These are phyloP conservation scores for Apis cerana DNA, from an alignment of 1,140 invertebrate species.

Conservation along the genomic window DNA sequence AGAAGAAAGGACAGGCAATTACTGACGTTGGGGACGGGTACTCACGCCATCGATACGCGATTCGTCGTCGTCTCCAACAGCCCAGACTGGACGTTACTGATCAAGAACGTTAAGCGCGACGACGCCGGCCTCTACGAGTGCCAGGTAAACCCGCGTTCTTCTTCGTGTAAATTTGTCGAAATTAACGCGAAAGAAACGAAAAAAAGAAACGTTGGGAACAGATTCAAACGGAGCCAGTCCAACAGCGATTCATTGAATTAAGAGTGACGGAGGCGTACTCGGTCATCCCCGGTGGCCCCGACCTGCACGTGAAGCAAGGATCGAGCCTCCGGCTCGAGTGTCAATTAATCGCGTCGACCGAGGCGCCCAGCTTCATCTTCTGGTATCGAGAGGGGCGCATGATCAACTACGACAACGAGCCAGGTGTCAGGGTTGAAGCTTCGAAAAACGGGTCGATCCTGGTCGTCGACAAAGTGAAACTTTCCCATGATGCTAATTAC, in stretches of 20 bases:
- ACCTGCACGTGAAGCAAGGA: slow-evolving; percentile 88
- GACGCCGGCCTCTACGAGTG: slow-evolving; percentile 91
- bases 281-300: slow-evolving; percentile 87
- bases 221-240: slow-evolving; percentile 70
- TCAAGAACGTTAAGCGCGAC: slow-evolving; percentile 86
- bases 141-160: slow-evolving; percentile 83
- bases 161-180: no score
- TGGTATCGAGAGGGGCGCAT: slow-evolving; percentile 89
- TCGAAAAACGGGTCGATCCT: slow-evolving; percentile 82
- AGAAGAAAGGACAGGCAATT: slow-evolving; percentile 87
- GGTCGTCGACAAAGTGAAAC: slow-evolving; percentile 82
- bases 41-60: slow-evolving; percentile 87
- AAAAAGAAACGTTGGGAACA: background rate
- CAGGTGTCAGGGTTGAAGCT: slow-evolving; percentile 77
- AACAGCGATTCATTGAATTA: slow-evolving; percentile 72
- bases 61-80: slow-evolving; percentile 89
- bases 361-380: slow-evolving; percentile 88
- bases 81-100: slow-evolving; percentile 87
- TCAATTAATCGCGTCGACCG: slow-evolving; percentile 86
- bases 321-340: slow-evolving; percentile 87
- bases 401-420: slow-evolving; percentile 87
- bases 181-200: no score
- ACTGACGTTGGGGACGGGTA: slow-evolving; percentile 87
- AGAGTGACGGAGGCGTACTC: slow-evolving; percentile 86
- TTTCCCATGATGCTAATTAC: slow-evolving; percentile 85